phyloP scores from a whole-genome alignment of 2,113 vertebrate genomes.

The Pluvialis apricaria region DNA sequence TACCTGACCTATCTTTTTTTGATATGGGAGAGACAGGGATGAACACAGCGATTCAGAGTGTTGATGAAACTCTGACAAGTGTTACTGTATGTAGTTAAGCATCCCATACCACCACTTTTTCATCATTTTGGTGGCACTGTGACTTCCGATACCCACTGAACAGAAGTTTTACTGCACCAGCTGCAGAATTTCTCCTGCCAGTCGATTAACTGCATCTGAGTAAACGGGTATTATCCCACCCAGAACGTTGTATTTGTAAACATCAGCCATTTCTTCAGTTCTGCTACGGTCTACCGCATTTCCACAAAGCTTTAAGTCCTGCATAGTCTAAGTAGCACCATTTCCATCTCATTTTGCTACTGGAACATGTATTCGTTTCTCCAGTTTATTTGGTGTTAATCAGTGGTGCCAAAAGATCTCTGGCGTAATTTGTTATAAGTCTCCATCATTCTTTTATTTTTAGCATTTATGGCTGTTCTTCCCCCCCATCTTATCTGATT shows the following conservation, averaged over 20 bases:
- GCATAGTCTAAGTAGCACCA: background rate
- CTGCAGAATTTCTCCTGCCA: background rate
- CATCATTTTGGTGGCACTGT: background rate
- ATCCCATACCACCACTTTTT: background rate
- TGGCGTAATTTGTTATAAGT: background rate
- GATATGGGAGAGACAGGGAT: background rate
- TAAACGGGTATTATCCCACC: background rate
- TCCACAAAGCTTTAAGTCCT: background rate
- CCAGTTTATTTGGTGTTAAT: background rate
- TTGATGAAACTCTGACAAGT: background rate
- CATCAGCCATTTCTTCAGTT: background rate
- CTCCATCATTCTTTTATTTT: background rate
- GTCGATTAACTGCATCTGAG: background rate
- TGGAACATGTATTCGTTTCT: rapidly evolving
- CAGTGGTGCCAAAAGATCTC: background rate
- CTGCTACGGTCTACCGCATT: background rate
- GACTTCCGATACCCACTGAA: background rate
- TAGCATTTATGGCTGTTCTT: background rate
- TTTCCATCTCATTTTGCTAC: background rate
- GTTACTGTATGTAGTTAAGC: rapidly evolving
- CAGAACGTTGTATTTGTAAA: background rate
- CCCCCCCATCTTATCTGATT: background rate
- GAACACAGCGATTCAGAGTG: background rate
- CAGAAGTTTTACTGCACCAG: background rate
- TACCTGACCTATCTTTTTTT: too few relatives aligned